These are phyloP conservation scores for Chrysochloris asiatica DNA, from an alignment of 2,113 vertebrate species.

Conservation along the genomic window DNA sequence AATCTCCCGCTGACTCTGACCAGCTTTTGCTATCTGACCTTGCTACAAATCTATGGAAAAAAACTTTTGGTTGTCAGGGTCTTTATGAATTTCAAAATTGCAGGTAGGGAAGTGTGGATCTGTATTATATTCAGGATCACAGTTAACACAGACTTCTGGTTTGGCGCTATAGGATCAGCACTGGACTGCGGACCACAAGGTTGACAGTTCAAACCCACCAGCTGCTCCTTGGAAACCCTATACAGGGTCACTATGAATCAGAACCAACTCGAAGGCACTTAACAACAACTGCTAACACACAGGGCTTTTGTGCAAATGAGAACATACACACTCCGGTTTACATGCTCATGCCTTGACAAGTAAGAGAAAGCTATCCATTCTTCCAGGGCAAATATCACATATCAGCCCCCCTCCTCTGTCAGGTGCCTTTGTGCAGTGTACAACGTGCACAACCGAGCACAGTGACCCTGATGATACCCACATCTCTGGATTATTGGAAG, in stretches of 20 bases:
- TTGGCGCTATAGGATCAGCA: too few relatives aligned
- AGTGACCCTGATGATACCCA: too few relatives aligned
- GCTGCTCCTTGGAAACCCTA: too few relatives aligned
- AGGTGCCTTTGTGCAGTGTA: neutral
- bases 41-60: neutral
- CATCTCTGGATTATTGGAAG: neutral
- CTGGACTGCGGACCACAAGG: too few relatives aligned
- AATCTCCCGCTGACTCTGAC: slow-evolving; percentile 30
- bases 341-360: neutral
- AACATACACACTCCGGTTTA: neutral
- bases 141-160: neutral
- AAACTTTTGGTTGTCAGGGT: neutral
- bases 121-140: neutral
- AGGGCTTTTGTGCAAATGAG: neutral
- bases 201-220: too few relatives aligned
- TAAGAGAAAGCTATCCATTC: neutral
- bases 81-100: slow-evolving; percentile 6
- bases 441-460: neutral
- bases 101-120: neutral
- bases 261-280: too few relatives aligned
- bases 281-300: neutral
- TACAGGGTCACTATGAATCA: too few relatives aligned
- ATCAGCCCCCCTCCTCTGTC: neutral
- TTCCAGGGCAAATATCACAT: neutral
- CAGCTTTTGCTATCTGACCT: slow-evolving; percentile 30